Conservation (phyloP, 2,888 invertebrate genomes). For the Caenorhabditis japonica region DNA sequence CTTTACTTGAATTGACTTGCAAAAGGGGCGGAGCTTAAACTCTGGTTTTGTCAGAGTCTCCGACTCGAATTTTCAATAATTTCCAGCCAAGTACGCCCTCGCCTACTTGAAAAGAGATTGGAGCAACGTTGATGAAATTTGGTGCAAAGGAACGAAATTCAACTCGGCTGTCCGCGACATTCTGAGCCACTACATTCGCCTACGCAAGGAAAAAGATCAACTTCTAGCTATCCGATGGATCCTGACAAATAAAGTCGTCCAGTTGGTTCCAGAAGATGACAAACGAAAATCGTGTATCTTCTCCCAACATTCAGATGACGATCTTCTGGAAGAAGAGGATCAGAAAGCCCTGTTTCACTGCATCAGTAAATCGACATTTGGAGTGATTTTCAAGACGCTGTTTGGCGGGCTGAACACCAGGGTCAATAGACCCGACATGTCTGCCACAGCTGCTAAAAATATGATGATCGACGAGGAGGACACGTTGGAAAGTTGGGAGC, state of each 20-base stretch:
- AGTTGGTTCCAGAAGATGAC: constrained; percentile 60
- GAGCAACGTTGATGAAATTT: constrained; percentile 29
- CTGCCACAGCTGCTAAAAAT: constrained; percentile 12
- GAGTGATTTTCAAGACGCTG: constrained; percentile 52
- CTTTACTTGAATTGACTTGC: too few relatives aligned
- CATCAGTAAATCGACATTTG: constrained; percentile 50
- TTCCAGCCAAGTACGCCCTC: constrained; percentile 56
- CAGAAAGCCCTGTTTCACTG: constrained; percentile 30
- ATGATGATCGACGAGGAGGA: constrained; percentile 19
- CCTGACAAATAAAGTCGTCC: constrained; percentile 56
- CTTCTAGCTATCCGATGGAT: constrained; percentile 55
- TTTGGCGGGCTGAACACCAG: constrained; percentile 47
- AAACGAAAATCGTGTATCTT: constrained; percentile 30
- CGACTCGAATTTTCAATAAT: too few relatives aligned
- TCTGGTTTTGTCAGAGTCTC: too few relatives aligned
- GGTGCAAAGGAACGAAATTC: constrained; percentile 27
- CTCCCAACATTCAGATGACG: constrained; percentile 39
- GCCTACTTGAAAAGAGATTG: constrained; percentile 55
- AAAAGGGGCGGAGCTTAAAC: too few relatives aligned
- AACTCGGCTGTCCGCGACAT: constrained; percentile 32
- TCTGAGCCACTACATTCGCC: constrained; percentile 44
- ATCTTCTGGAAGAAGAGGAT: constrained; percentile 38
- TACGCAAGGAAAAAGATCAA: constrained; percentile 46
- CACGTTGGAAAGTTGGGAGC: constrained; percentile 46
- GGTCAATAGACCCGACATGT: constrained; percentile 24